Base-by-base conservation (phyloP, 2,113 vertebrate genomes). In the Benitochromis conjunctus region DNA sequence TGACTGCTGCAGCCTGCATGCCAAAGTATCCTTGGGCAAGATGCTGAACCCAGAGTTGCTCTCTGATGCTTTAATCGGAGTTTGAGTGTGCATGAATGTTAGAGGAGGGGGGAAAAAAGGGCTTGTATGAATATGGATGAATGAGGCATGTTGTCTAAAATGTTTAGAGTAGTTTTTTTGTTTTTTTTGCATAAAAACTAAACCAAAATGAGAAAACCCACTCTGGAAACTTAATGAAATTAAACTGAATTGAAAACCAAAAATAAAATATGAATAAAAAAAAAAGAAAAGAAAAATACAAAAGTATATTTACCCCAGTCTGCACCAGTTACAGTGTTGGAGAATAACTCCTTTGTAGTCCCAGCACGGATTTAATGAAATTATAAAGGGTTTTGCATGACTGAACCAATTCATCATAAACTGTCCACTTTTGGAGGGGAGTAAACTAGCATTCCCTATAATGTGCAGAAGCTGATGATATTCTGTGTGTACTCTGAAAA, bases 351-450 rank as follows among this genome's bases (percentile, higher is more conserved):
- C 64, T 92, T 87, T 82, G 53, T 36, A 92, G 86, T 84, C 85
- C 38, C 84, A 21, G 92, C 88, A 89, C 74, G 48, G 80, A 53
- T 21, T 5, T n/a, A 24, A 87, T 82, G 54, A 85, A 57, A 79
- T 91, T 81, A 91, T 91, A 55, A 88, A 92, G 84, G 24, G 54
- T 46, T 87, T 89, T 85, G 57, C 54, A 64, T 71, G 71, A 80
- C 55, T 56, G 43, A 82, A 77, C 10, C 7, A 84, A 90, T 88
- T 92, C 79, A 91, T 92, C 81, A 84, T 69, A 78, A 74, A 62
- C 79, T 79, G 48, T 29, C 81, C 9, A 38, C n/a, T 84, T 81
- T 85, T 66, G 41, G 19, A 64, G 60, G 60, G 51, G 43, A 26
- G 57, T 81, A 24, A 80, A 88, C 71, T 64, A 24, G 57, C 56